Base-by-base conservation (phyloP, 1,140 invertebrate species). In the Aphaenogaster ashmeadi region DNA sequence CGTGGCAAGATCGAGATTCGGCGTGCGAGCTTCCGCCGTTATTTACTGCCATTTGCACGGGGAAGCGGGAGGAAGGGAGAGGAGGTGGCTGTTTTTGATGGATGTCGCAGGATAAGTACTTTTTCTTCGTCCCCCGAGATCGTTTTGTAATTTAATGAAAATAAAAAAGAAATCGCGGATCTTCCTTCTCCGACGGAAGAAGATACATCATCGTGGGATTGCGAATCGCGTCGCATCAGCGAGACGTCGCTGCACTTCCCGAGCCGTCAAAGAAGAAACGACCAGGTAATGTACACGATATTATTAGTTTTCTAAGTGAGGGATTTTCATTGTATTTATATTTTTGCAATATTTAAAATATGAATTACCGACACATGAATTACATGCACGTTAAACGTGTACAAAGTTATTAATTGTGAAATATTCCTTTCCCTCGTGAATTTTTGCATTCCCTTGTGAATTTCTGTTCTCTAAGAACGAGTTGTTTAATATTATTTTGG, bases 1-100 rank as follows among this genome's bases (percentile, higher is more conserved):
- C 89, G 87, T 88, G 87, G 79, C 81, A 47, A 87, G 80, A 90
- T 91, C 87, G 89, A 90, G 80, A 91, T 88, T 86, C 87, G 71
- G 56, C 60, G 52, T 72, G 36, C 75, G 81, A 77, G 86, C 41
- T 87, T 86, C 83, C 58, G 83, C 7, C 83, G 83, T 79, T 86
- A 78, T 86, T 79, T 86, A 86, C 83, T 79, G 74, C 72, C 83
- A 78, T 86, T 80, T 66, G 77, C 78, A 87, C 64, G 64, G 44
- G 36, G 6, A 47, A 38, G 78, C 13, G 41, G 44, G 3, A 66
- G 36, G 47, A 79, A n/a, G 36, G 21, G 62, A 44, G 38, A 62
- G 7, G 5, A 18, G 38, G 38, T 67, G 13, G 56, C 13, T 47
- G 75, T 56, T 79, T 80, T 75, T 84, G 85, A 83, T 83, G 77